Conservation (phyloP, 2,888 invertebrate genomes). For the Oscheius onirici region DNA sequence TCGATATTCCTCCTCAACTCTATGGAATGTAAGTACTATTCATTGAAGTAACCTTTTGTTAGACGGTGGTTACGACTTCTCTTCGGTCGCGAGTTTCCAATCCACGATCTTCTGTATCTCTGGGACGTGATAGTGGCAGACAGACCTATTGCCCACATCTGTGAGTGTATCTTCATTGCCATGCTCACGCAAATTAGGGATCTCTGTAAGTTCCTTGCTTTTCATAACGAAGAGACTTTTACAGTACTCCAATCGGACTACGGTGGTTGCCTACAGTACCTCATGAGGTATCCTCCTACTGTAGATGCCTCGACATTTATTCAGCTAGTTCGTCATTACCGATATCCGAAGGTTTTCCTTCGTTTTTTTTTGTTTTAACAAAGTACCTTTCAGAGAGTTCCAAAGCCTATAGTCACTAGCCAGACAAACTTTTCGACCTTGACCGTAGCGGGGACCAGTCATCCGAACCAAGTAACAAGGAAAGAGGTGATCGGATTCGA, state of each 20-base stretch:
- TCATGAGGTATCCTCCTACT: conserved; percentile 80
- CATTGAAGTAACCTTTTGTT: conserved; percentile 51
- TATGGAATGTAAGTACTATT: conserved; percentile 81
- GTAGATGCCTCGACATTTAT: conserved; percentile 79
- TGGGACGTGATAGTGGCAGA: conserved; percentile 88
- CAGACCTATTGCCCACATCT: conserved; percentile 75
- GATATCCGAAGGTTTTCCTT: conserved; percentile 73
- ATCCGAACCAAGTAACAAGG: conserved; percentile 50
- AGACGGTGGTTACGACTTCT: conserved; percentile 86
- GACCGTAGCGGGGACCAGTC: conserved; percentile 60
- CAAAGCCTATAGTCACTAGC: conserved; percentile 63
- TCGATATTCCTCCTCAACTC: conserved; percentile 85
- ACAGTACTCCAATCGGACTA: conserved; percentile 74
- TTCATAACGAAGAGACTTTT: background rate
- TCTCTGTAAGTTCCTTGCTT: conserved; percentile 76
- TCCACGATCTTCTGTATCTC: conserved; percentile 81
- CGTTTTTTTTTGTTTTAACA: background rate
- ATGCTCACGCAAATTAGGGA: conserved; percentile 82
- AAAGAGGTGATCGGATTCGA: conserved; percentile 11
- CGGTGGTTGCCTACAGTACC: conserved; percentile 77
- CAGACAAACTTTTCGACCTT: conserved; percentile 56
- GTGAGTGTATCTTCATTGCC: conserved; percentile 82
- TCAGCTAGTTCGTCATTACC: conserved; percentile 77
- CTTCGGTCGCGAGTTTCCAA: conserved; percentile 85
- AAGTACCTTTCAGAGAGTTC: conserved; percentile 69